Conservation (phyloP, 2,113 vertebrate species). For the Pipra filicauda region DNA sequence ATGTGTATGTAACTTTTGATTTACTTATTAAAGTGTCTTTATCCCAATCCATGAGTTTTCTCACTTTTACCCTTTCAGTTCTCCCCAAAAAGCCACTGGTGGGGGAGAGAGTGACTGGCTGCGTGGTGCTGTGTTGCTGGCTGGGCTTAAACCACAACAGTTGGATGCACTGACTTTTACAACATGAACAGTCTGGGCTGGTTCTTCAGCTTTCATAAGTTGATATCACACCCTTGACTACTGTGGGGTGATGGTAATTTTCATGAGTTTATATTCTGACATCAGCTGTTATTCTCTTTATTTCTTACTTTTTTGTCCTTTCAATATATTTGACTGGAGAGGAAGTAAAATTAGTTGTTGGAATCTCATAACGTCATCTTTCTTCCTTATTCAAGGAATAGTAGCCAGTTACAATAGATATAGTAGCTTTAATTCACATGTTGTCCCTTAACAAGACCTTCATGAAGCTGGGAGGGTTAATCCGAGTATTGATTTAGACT, state of each 20-base stretch:
- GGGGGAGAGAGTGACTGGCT: background rate
- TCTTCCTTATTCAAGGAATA: background rate
- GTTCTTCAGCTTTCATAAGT: background rate
- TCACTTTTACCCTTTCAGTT: background rate
- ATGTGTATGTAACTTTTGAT: background rate
- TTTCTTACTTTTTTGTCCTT: background rate
- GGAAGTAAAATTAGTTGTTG: background rate
- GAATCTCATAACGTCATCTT: background rate
- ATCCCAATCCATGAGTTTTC: background rate
- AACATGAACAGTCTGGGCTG: background rate
- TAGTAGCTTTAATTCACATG: background rate
- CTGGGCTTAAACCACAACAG: background rate
- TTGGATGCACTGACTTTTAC: background rate
- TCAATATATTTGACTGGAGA: background rate
- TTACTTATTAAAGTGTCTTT: background rate
- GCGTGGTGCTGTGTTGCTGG: accelerated
- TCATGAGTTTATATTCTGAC: background rate
- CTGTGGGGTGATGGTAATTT: background rate
- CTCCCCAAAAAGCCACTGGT: background rate
- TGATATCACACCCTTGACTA: background rate
- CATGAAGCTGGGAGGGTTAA: background rate
- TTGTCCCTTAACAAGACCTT: background rate
- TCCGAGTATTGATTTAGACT: background rate
- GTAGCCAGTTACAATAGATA: background rate
- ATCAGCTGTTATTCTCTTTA: background rate